Base-by-base conservation (phyloP, 1,140 invertebrate species). In the Zaprionus vittiger region DNA sequence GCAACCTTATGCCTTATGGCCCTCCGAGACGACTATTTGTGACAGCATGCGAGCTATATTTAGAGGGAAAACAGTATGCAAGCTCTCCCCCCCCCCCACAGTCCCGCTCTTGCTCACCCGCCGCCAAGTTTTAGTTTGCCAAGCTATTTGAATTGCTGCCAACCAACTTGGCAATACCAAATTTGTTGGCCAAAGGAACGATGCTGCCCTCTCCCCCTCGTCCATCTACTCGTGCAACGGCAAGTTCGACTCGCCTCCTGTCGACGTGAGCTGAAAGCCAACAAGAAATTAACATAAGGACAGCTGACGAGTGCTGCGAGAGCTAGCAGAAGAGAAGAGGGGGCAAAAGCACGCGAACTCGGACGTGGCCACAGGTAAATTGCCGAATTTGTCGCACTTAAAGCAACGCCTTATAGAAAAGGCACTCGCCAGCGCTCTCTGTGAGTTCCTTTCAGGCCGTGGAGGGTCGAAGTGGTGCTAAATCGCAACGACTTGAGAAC, bases 381-480 rank as follows among this genome's bases (percentile, higher is more conserved):
- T 80, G 65, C 34, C 71, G 79, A 80, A 80, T 80, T 80, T 79
- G 79, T 80, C 78, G 78, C 75, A 78, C 76, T 79, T 79, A 61
- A 26, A 67, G 71, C 55, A 52, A 65, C 57, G 68, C 56, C 72
- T 54, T 55, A 79, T 76, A 74, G 63, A 17, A 47, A 47, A 47
- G 41, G 2, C 11, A 17, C 41, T 17, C 41, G n/a, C 6, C 41
- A 47, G 41, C 9, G 41, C 41, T 17, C 17, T 47, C 17, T 9
- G 7, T 7, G n/a, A 17, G 41, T n/a, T 41, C 38, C 38, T n/a
- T 41, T 41, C n/a, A n/a, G n/a, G 37, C 4, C 14, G 37, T 12
- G 14, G 37, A 38, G 14, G 14, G 37, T 34, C 31, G 0, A 34
- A 34, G 37, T 38, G 14, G 14, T 38, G n/a, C 4, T n/a, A 44